Evolutionary conservation across 2,888 invertebrate species (phyloP), one percentile per base, ranked within the genome.

Genomic region (Orthosia incerta): DNA sequence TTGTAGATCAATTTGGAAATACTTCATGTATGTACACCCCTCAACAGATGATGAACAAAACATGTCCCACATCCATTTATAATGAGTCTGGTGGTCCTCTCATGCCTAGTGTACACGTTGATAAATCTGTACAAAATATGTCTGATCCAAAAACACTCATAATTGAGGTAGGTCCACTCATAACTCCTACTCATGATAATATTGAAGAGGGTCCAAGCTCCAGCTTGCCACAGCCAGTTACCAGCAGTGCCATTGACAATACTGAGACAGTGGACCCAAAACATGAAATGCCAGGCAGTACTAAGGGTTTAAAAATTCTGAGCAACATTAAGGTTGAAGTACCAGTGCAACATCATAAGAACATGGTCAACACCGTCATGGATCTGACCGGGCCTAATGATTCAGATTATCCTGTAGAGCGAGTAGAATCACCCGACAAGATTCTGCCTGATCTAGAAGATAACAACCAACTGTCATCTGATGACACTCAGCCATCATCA

Each of bases 321-420:
- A 96, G 96, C 85, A 96, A 96, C 83, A 95, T 96, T 56, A 96
- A 96, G 83, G 96, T 96, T n/a, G 96, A 96, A 90, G 95, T 96
- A 55, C 96, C 96, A 74, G 95, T 96, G 16, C 94, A 95, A 83
- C 96, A 95, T 89, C 91, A 93, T 79, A 95, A 95, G 85, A 95
- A 93, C 82, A 94, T 95, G 93, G 89, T 96, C 39, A 95, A 96
- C 74, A 95, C 95, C 46, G 92, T 96, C 2, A 93, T 96, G 91
- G 96, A 96, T 81, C 89, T 96, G 16, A 96, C 96, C 55, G 94
- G 92, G 11, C 87, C 94, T 26, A 90, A 89, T 84, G 95, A 96
- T 62, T 85, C 88, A 16, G 93, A 95, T 13, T 95, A 93, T 73
- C 85, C 90, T 7, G 87, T 86, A 4, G 86, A 94, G 85, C 74